Evolutionary conservation across 1,140 invertebrate species (phyloP).

Genomic region (Trichomalopsis sarcophagae): DNA sequence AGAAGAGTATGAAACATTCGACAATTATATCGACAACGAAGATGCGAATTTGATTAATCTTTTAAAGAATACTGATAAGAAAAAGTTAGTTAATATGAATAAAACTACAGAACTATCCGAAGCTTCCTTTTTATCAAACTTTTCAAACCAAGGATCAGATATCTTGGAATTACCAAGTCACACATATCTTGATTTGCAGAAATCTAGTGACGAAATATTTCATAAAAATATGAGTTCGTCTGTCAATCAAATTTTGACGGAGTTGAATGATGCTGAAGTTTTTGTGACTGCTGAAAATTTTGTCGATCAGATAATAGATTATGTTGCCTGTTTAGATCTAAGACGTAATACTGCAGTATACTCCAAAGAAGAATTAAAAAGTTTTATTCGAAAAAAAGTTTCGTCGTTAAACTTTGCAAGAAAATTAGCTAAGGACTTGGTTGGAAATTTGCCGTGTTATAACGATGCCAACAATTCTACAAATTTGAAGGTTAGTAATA

Average conservation of each 20-base stretch:
- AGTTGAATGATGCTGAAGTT: constrained; percentile 61
- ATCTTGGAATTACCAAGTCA: constrained; percentile 60
- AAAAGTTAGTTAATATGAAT: constrained; percentile 44
- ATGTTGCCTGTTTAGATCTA: constrained; percentile 54
- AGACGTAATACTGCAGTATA: constrained; percentile 12
- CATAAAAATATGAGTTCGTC: constrained; percentile 64
- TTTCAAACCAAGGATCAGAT: constrained; percentile 60
- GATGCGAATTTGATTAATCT: constrained; percentile 13
- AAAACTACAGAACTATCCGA: constrained; percentile 56
- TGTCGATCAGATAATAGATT: constrained; percentile 60
- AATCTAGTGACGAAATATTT: constrained; percentile 63
- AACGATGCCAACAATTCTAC: constrained; percentile 6
- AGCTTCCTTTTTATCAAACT: constrained; percentile 48
- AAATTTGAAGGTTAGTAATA: constrained; percentile 47
- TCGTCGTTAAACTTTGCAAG: constrained; percentile 54
- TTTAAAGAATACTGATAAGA: neutral
- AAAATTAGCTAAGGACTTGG: constrained; percentile 51
- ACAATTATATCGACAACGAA: constrained; percentile 7
- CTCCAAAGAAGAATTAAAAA: constrained; percentile 38
- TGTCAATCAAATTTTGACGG: constrained; percentile 67
- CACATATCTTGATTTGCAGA: constrained; percentile 58
- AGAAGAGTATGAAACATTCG: neutral
- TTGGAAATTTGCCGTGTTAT: constrained; percentile 45
- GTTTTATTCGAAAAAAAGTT: constrained; percentile 50
- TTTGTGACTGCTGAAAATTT: constrained; percentile 58